Percentiles rank a stretch among this genome's conserved stretches.
These are phyloP conservation scores for Cyaniris semiargus DNA, from an alignment of 2,888 invertebrate genomes.

Conservation along the genomic window DNA sequence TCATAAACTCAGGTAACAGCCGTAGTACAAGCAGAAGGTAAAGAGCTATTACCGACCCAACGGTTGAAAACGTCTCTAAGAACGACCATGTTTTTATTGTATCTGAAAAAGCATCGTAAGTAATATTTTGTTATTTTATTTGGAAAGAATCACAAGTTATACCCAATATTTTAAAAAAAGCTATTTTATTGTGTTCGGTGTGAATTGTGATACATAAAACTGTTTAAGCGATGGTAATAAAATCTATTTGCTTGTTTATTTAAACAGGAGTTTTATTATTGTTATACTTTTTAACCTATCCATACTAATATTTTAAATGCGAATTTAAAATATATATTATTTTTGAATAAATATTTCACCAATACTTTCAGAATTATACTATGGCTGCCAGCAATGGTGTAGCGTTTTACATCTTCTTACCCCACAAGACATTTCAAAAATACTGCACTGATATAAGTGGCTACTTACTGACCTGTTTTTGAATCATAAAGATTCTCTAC, in stretches of 20 bases:
- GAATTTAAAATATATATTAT: too few species aligned
- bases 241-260: neutral
- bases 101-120: constrained; percentile 47
- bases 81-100: constrained; percentile 57
- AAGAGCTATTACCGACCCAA: constrained; percentile 69
- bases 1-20: constrained; percentile 86
- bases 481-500: neutral
- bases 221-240: neutral
- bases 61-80: constrained; percentile 51
- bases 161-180: too few species aligned
- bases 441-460: neutral
- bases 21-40: constrained; percentile 85
- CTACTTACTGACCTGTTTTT: constrained; percentile 3
- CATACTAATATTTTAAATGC: too few species aligned
- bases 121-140: neutral
- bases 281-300: neutral
- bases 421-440: neutral
- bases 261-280: neutral
- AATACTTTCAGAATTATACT: too few species aligned
- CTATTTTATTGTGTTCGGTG: too few species aligned
- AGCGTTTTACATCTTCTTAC: too few species aligned
- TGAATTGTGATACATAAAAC: too few species aligned
- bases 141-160: too few species aligned
- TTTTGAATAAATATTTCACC: too few species aligned
- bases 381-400: too few species aligned